Evolutionary conservation across 2,888 invertebrate species (phyloP), one percentile per base, ranked within the genome.

Genomic region (Nemotelus pantherinus): DNA sequence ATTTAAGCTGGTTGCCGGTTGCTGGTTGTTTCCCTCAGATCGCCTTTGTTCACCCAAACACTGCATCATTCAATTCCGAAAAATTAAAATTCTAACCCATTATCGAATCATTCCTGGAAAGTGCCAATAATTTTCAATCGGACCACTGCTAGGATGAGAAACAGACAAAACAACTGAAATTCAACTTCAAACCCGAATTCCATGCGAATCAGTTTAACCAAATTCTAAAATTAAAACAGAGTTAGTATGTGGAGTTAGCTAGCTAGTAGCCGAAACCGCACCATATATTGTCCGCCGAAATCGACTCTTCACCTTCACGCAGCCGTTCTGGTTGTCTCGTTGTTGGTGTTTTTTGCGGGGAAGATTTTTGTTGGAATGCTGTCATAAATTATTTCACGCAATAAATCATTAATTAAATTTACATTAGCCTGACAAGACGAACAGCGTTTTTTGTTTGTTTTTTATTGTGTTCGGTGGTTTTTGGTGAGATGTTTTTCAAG

Each of bases 341-440:
- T n/a, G 7, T 60, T 3, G 5, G 58, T 7, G 25, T 60, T 72
- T 58, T 72, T 47, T 25, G 25, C 47, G 10, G 44, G 47, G 67
- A 67, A 25, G 41, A 43, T 64, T 70, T 55, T 25, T 39, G 70
- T 45, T 25, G 48, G 50, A 43, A 75, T 64, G 67, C 76, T 77
- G 77, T 79, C 79, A 76, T 79, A 79, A 79, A 79, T 79, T 77
- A 79, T 77, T 79, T 76, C 79, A 79, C 76, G 76, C 79, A 76
- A 77, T 79, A 79, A 77, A 79, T 77, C 79, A 79, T 76, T 79
- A 79, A 79, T 79, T 79, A 79, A 79, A 79, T 79, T 79, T 79
- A 77, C 77, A 77, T 79, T 77, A 77, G 48, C 53, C 65, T 67
- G 58, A 41, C 67, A 63, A 68, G 68, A 47, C 25, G 7, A 53